Conservation (phyloP, 2,888 invertebrate genomes). For the Eremobia ochroleuca region DNA sequence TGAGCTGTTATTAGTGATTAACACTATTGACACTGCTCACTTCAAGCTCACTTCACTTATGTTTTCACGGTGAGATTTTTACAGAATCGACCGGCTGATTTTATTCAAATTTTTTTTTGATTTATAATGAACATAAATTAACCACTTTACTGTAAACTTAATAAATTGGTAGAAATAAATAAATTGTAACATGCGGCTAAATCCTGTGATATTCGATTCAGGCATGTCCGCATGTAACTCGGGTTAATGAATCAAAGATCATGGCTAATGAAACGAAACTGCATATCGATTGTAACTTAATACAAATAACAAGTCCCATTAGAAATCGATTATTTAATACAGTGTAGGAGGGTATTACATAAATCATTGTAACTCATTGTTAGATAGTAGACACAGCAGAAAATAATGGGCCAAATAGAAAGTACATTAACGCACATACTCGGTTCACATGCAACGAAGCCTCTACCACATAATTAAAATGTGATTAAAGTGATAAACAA, state of each 20-base stretch:
- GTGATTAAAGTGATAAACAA: slow-evolving; percentile 66
- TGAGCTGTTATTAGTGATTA: no score
- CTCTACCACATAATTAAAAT: slow-evolving; percentile 66
- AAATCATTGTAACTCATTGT: slow-evolving; percentile 74
- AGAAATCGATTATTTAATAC: slow-evolving; percentile 75
- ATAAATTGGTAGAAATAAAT: background rate
- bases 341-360: slow-evolving; percentile 72
- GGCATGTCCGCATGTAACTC: background rate
- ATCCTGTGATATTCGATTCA: slow-evolving; percentile 14
- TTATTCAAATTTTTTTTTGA: slow-evolving; percentile 6
- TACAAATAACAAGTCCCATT: slow-evolving; percentile 66
- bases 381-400: slow-evolving; percentile 66
- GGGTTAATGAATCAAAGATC: slow-evolving; percentile 46
- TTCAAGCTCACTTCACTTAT: no score
- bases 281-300: slow-evolving; percentile 53
- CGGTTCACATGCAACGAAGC: slow-evolving; percentile 73
- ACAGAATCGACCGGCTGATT: no score
- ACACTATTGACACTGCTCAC: no score
- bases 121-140: slow-evolving; percentile 2
- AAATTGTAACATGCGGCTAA: background rate
- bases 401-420: slow-evolving; percentile 78
- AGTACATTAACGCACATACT: slow-evolving; percentile 72
- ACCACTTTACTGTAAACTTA: background rate
- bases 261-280: slow-evolving; percentile 50
- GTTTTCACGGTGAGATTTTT: no score